Percentiles rank a stretch among this genome's conserved stretches.
Conservation (phyloP, 2,113 vertebrate species). For the Probosciger aterrimus region DNA sequence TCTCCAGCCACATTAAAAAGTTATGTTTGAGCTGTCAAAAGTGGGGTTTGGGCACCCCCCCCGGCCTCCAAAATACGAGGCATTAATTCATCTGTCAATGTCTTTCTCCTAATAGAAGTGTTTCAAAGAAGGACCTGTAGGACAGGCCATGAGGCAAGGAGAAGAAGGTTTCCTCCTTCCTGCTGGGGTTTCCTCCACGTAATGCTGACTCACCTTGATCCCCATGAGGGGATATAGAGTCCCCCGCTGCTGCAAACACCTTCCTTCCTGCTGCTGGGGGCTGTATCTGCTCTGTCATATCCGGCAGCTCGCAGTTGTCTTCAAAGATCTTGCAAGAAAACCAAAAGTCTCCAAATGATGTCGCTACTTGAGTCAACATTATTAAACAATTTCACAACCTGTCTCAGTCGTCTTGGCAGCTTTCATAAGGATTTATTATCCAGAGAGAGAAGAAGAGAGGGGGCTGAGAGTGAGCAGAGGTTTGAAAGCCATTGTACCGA, state of each 20-base stretch:
- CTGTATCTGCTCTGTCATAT: neutral
- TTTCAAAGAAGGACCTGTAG: neutral
- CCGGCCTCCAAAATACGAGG: neutral
- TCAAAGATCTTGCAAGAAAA: slow-evolving; percentile 16
- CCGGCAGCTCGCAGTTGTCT: neutral
- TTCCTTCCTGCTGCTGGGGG: neutral
- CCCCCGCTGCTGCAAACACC: rapidly evolving
- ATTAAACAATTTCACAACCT: slow-evolving; percentile 67
- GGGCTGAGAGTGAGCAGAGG: neutral
- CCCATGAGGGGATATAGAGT: neutral
- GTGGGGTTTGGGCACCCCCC: neutral
- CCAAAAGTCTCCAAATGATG: slow-evolving; percentile 48
- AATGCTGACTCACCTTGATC: neutral
- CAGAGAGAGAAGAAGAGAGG: slow-evolving; percentile 24
- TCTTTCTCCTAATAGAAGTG: neutral
- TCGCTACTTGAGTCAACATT: slow-evolving; percentile 67
- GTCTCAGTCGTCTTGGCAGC: slow-evolving; percentile 50
- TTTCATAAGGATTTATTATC: slow-evolving; percentile 72
- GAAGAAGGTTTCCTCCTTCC: neutral
- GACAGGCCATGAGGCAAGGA: neutral
- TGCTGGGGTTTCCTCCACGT: neutral
- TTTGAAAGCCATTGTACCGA: slow-evolving; percentile 68
- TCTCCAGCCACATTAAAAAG: neutral
- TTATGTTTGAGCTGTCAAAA: neutral
- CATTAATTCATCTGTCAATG: neutral